These are phyloP conservation scores for Forbesichthys agassizii DNA, from an alignment of 2,113 vertebrate genomes.

Conservation along the genomic window DNA sequence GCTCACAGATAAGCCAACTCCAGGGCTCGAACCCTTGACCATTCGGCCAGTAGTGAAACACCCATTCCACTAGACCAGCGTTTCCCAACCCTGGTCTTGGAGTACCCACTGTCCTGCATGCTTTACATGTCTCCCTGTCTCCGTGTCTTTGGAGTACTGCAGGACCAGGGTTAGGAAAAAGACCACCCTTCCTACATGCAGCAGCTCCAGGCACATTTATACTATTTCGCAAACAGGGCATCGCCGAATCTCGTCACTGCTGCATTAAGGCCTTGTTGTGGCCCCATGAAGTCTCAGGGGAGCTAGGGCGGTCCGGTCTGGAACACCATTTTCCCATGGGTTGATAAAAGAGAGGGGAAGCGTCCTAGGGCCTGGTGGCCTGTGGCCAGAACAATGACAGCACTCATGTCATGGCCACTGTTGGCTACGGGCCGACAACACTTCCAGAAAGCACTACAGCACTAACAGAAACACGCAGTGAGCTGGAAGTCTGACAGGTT, in stretches of 20 bases:
- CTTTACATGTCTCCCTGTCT: too few species aligned
- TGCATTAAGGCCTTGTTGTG: constrained; percentile 8
- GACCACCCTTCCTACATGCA: too few species aligned
- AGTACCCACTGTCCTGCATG: too few species aligned
- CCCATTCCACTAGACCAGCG: too few species aligned
- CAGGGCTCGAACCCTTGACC: too few species aligned
- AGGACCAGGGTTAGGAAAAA: too few species aligned
- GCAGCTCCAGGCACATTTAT: not conserved
- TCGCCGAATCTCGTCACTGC: constrained; percentile 18
- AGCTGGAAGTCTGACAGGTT: constrained; percentile 13
- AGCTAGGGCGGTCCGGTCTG: constrained; percentile 26
- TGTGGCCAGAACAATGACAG: constrained; percentile 42
- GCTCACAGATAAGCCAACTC: too few species aligned
- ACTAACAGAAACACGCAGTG: constrained; percentile 33
- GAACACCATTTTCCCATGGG: constrained; percentile 60
- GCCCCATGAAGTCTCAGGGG: constrained; percentile 21
- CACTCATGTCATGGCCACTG: constrained; percentile 39
- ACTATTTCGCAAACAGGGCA: constrained; percentile 12
- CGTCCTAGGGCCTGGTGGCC: constrained; percentile 51
- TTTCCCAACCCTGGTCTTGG: too few species aligned
- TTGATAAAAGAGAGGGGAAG: constrained; percentile 57
- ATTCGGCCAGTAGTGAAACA: too few species aligned
- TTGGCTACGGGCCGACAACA: constrained; percentile 30
- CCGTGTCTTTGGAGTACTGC: too few species aligned
- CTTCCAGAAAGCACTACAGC: constrained; percentile 25